Evolutionary conservation across 2,888 invertebrate genomes (phyloP).

Genomic region (Drosophila bunnanda): DNA sequence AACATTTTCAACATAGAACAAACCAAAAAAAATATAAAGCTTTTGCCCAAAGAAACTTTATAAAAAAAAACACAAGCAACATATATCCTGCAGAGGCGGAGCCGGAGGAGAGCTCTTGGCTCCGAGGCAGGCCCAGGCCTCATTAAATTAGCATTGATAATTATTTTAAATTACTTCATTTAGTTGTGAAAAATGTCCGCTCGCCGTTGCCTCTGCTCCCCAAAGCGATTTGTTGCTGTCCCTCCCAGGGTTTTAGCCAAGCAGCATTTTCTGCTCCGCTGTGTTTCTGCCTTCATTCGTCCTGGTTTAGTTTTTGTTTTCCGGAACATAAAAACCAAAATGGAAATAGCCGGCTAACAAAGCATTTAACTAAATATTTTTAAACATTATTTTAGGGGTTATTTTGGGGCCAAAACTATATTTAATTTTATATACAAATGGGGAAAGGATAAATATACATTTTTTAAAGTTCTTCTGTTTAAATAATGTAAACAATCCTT

Average conservation of each 20-base stretch:
- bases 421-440: not conserved
- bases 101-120: not conserved
- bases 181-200: conserved; percentile 72
- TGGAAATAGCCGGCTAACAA: not conserved
- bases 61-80: not conserved
- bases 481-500: no score
- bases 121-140: conserved; percentile 39
- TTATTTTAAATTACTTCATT: conserved; percentile 79
- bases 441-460: not conserved
- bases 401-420: not conserved
- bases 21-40: conserved; percentile 64
- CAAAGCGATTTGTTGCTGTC: conserved; percentile 60
- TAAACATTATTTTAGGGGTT: not conserved
- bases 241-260: conserved; percentile 1
- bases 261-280: not conserved
- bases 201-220: conserved; percentile 50
- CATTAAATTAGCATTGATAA: conserved; percentile 80
- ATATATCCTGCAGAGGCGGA: conserved; percentile 6
- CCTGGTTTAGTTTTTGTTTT: conserved; percentile 19
- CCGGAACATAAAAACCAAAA: not conserved
- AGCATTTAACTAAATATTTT: not conserved
- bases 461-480: no score
- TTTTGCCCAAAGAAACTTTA: conserved; percentile 15
- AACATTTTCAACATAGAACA: conserved; percentile 50
- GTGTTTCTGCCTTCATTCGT: not conserved